These are phyloP conservation scores for Nymphalis polychloros DNA, from an alignment of 2,888 invertebrate genomes.

Conservation along the genomic window DNA sequence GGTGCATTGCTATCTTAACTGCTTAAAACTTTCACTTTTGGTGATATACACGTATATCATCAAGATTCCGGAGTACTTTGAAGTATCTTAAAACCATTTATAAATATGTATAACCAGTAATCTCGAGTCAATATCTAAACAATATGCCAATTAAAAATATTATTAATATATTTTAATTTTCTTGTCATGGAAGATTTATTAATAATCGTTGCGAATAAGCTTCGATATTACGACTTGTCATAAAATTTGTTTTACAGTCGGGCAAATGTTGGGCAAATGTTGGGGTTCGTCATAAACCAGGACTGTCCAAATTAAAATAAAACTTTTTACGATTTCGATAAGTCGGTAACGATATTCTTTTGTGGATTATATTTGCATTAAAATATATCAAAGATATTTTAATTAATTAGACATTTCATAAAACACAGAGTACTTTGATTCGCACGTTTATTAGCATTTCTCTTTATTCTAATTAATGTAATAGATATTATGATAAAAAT, in stretches of 20 bases:
- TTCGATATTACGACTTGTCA: slow-evolving; percentile 27
- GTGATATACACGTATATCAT: too few relatives aligned
- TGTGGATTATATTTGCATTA: too few relatives aligned
- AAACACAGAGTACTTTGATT: background rate
- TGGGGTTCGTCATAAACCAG: slow-evolving; percentile 29
- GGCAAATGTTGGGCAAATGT: slow-evolving; percentile 25
- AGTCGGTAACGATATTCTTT: background rate
- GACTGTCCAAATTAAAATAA: slow-evolving; percentile 29
- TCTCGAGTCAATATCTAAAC: background rate
- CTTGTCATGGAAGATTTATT: slow-evolving; percentile 21
- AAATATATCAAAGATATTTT: too few relatives aligned
- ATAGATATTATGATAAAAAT: too few relatives aligned
- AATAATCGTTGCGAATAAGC: slow-evolving; percentile 30
- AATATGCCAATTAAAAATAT: background rate
- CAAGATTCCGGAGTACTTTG: too few relatives aligned
- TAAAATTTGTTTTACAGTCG: slow-evolving; percentile 33
- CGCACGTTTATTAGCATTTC: too few relatives aligned
- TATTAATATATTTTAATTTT: background rate
- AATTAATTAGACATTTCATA: slow-evolving; percentile 1
- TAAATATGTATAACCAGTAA: too few relatives aligned
- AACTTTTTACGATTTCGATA: slow-evolving; percentile 9
- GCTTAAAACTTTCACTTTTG: too few relatives aligned
- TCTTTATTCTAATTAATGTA: too few relatives aligned
- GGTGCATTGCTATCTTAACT: too few relatives aligned
- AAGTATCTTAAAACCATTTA: too few relatives aligned